Conservation (phyloP, 2,113 vertebrate species). For the Oncorhynchus keta region DNA sequence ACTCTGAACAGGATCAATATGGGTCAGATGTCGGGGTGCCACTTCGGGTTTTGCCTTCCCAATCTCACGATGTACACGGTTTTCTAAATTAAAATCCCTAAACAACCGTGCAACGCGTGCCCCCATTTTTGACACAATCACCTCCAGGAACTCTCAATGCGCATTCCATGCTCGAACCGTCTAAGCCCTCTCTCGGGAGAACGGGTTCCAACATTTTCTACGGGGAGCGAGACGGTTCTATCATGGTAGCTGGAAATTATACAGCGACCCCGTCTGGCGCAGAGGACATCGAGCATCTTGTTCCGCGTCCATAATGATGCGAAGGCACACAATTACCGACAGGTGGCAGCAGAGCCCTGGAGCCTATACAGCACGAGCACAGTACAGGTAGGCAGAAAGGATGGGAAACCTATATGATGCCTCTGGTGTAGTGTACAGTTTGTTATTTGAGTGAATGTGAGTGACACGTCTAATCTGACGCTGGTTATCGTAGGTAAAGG, state of each 20-base stretch:
- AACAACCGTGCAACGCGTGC: conserved; percentile 68
- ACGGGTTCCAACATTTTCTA: conserved; percentile 22
- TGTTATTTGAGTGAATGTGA: too few relatives aligned
- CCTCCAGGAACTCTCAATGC: conserved; percentile 21
- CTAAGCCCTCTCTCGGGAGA: too few relatives aligned
- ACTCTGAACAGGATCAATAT: not conserved
- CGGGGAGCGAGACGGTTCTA: conserved; percentile 37
- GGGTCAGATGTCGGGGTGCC: conserved; percentile 73
- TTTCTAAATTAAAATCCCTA: conserved; percentile 83
- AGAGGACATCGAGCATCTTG: not conserved
- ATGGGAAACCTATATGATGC: too few relatives aligned
- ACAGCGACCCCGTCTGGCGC: conserved; percentile 23
- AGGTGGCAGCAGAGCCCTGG: conserved; percentile 17
- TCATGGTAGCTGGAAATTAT: accelerated
- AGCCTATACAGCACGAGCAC: too few relatives aligned
- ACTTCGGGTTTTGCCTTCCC: conserved; percentile 70
- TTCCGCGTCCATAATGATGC: too few relatives aligned
- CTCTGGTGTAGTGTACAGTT: too few relatives aligned
- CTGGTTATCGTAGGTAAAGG: too few relatives aligned
- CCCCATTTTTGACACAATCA: conserved; percentile 70
- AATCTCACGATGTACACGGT: conserved; percentile 76
- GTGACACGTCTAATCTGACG: too few relatives aligned
- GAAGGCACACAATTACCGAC: too few relatives aligned
- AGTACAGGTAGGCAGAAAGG: too few relatives aligned
- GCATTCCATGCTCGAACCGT: too few relatives aligned